Evolutionary conservation across 2,113 vertebrate species (phyloP), one percentile per base, ranked within the genome.

Genomic region (Terrapene triunguis): DNA sequence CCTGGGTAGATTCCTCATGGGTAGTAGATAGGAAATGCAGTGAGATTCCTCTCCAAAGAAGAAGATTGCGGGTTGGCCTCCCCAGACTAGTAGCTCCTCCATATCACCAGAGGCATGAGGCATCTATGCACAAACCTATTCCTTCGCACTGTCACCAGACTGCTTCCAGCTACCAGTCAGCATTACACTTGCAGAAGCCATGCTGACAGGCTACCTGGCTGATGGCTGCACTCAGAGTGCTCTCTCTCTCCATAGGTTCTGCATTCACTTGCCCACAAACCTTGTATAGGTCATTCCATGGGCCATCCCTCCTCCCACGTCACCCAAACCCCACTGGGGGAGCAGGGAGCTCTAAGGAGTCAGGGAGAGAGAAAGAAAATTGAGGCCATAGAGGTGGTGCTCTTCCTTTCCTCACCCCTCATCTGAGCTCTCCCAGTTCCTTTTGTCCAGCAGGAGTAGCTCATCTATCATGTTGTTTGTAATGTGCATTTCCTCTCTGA

Each of bases 141-240:
- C 32, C 22, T 76, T 27, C 22, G 44, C 22, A 76, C 22, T 76
- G n/a, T 44, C 42, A 21, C 38, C 22, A 44, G 72, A 25, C 42
- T 25, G 16, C 72, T 42, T 76, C 38, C 42, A 44, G 72, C 2
- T 82, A 59, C 69, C 44, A 76, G 5, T 51, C 22, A 2, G 25
- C 21, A 6, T 0, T 17, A 10, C 3, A 44, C 29, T 2, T 62
- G 38, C 38, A 12, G n/a, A 32, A 6, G 48, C 81, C 57, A 8
- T 57, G 80, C 54, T 24, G 9, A 2, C 2, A n/a, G 35, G 42
- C 47, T 4, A 11, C 8, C 0, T 2, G n/a, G 7, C 0, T 0
- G 0, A 13, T 79, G 72, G 9, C 9, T 9, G 27, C 27, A 32
- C 8, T 4, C 38, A 16, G 6, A 59, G 17, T 10, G 62, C 14